Evolutionary conservation across 2,797 vertebrate genomes (phyloP).

Genomic region (Lerista edwardsae): DNA sequence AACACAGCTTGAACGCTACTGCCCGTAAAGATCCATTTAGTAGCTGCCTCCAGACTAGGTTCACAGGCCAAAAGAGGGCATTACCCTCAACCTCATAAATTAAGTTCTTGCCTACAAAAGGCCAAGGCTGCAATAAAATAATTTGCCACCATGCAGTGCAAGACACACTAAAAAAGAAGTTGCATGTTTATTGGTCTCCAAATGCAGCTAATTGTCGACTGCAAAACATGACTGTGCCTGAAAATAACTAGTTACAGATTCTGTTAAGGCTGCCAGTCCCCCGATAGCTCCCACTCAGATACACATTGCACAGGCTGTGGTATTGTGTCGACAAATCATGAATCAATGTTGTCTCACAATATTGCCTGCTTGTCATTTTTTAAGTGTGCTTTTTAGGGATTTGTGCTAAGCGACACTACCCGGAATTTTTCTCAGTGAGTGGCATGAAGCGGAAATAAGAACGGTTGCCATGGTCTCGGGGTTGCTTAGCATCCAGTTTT

Average conservation of each 20-base stretch:
- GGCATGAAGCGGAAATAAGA: neutral
- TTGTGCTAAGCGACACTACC: fast-evolving
- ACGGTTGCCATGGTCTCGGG: neutral
- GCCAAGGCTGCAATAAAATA: neutral
- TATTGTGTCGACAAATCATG: constrained; percentile 18
- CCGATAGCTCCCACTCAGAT: neutral
- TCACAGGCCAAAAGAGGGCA: neutral
- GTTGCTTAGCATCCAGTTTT: constrained; percentile 24
- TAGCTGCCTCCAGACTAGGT: neutral
- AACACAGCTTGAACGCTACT: neutral
- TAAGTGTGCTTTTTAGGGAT: neutral
- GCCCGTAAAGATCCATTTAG: neutral
- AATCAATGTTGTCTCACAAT: neutral
- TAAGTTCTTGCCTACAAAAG: neutral
- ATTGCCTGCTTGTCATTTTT: neutral
- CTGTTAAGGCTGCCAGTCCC: neutral
- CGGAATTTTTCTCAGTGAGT: constrained; percentile 22
- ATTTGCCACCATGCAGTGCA: neutral
- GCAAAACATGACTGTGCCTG: neutral
- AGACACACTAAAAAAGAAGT: neutral
- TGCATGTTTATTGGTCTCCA: neutral
- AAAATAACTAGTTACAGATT: constrained; percentile 18
- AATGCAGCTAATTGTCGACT: neutral
- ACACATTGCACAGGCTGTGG: neutral
- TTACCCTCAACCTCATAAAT: neutral